Evolutionary conservation across 2,113 vertebrate genomes (phyloP).

Genomic region (Numenius arquata): DNA sequence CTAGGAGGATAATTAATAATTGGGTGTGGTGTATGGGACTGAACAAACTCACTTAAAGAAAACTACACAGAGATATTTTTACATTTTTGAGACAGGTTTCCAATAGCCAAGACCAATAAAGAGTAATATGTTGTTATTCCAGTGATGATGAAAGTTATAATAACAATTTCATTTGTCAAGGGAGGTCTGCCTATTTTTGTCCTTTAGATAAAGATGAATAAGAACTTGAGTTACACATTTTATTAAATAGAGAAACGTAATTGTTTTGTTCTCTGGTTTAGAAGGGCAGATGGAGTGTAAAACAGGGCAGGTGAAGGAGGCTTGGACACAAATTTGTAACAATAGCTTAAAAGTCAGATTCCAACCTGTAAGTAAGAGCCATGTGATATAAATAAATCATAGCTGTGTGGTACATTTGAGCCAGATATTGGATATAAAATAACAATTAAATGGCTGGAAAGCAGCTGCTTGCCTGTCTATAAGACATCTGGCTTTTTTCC

Average conservation of each 20-base stretch:
- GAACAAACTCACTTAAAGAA: background rate
- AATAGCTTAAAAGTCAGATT: background rate
- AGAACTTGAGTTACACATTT: background rate
- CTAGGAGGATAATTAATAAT: background rate
- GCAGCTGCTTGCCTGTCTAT: conserved; percentile 28
- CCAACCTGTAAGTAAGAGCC: background rate
- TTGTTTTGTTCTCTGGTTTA: background rate
- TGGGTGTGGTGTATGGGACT: background rate
- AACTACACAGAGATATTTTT: background rate
- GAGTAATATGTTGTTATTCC: background rate
- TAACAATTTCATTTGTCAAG: background rate
- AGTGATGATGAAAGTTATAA: background rate
- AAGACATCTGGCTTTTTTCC: conserved; percentile 44
- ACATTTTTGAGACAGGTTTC: background rate
- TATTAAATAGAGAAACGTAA: background rate
- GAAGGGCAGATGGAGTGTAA: background rate
- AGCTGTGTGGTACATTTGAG: background rate
- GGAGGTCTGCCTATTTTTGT: background rate
- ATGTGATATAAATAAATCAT: background rate
- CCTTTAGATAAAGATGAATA: background rate
- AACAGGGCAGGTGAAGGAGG: background rate
- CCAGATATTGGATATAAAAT: conserved; percentile 5
- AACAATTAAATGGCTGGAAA: conserved; percentile 45
- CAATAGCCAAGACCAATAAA: background rate
- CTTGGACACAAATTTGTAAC: background rate